Conservation (phyloP, 2,888 invertebrate genomes). For the Caenorhabditis macrosperma region DNA sequence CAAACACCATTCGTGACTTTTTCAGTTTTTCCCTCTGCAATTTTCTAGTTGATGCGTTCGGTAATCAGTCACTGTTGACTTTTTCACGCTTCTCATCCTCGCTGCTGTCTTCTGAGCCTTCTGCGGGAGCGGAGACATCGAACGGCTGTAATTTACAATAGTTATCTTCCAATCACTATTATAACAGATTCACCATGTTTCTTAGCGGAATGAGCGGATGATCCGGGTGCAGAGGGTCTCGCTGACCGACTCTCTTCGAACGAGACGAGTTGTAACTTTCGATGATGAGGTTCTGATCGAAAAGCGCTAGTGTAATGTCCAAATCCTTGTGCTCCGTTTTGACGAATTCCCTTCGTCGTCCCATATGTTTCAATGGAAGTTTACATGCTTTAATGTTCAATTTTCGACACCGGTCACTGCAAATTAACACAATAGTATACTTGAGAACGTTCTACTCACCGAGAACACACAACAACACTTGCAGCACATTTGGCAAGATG, state of each 20-base stretch:
- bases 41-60: not conserved
- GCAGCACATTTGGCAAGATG: constrained; percentile 59
- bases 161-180: not conserved
- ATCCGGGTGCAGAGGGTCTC: constrained; percentile 59
- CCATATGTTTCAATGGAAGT: constrained; percentile 50
- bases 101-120: constrained; percentile 56
- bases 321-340: constrained; percentile 24
- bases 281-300: constrained; percentile 52
- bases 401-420: constrained; percentile 63
- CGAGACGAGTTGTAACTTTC: constrained; percentile 59
- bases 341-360: constrained; percentile 26
- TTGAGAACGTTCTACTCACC: constrained; percentile 34
- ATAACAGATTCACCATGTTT: constrained; percentile 19
- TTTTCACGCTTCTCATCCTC: constrained; percentile 59
- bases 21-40: constrained; percentile 50
- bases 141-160: constrained; percentile 13
- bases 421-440: constrained; percentile 4
- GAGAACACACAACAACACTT: constrained; percentile 64
- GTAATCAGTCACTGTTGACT: constrained; percentile 1
- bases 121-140: constrained; percentile 9
- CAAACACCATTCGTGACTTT: constrained; percentile 59
- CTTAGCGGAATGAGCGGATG: constrained; percentile 65
- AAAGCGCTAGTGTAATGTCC: constrained; percentile 31
- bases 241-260: constrained; percentile 46
- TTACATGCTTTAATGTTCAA: constrained; percentile 37